Conservation (phyloP, 2,797 vertebrate genomes). For the Chelonia mydas region DNA sequence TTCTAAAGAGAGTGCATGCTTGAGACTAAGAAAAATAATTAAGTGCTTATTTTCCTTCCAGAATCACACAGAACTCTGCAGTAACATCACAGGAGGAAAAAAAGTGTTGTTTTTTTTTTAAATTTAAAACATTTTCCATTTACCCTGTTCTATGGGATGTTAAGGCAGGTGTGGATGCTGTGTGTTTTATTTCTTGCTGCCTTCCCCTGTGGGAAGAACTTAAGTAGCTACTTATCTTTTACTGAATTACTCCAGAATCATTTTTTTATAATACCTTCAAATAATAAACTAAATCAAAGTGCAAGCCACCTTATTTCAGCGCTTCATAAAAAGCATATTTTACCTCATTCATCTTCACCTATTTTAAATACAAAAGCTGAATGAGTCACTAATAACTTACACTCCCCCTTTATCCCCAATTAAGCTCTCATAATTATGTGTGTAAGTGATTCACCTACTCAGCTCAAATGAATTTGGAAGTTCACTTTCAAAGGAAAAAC, state of each 20-base stretch:
- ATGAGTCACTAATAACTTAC: slow-evolving; percentile 23
- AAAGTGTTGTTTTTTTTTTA: too few relatives aligned
- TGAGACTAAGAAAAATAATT: background rate
- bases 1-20: background rate
- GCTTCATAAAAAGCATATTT: slow-evolving; percentile 64
- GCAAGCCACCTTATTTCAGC: slow-evolving; percentile 65
- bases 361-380: slow-evolving; percentile 53
- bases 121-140: background rate
- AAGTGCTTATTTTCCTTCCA: slow-evolving; percentile 20
- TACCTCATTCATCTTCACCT: slow-evolving; percentile 58
- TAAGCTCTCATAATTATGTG: background rate
- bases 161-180: background rate
- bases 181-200: background rate
- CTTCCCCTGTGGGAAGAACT: slow-evolving; percentile 1
- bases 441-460: slow-evolving; percentile 8
- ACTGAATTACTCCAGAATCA: slow-evolving; percentile 49
- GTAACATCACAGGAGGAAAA: background rate
- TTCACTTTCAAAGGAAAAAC: slow-evolving; percentile 28
- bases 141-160: background rate
- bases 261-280: slow-evolving; percentile 64
- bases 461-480: slow-evolving; percentile 10
- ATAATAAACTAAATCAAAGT: slow-evolving; percentile 67
- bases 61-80: background rate
- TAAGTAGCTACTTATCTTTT: slow-evolving; percentile 5
- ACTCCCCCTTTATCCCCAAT: background rate